Evolutionary conservation across 1,140 invertebrate species (phyloP).

Genomic region (Acromyrmex echinatior): DNA sequence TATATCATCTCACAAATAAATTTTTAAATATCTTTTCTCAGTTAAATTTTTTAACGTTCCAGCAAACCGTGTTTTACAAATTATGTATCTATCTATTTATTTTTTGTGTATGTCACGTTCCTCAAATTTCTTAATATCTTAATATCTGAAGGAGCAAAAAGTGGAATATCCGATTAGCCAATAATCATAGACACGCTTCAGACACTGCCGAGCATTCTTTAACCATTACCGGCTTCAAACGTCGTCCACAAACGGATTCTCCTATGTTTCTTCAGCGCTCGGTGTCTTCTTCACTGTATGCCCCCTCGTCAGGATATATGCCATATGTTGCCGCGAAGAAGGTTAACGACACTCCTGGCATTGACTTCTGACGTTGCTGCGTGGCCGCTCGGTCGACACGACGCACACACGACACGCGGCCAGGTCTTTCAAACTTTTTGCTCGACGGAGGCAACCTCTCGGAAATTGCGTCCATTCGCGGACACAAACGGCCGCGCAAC

Average conservation of each 20-base stretch:
- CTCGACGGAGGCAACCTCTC: conserved; percentile 7
- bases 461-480: conserved; percentile 54
- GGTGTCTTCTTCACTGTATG: conserved; percentile 17
- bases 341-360: conserved; percentile 63
- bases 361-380: conserved; percentile 56
- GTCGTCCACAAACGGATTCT: conserved; percentile 23
- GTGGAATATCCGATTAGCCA: conserved; percentile 1
- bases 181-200: conserved; percentile 13
- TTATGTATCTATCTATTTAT: not conserved
- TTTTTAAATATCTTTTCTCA: too few species aligned
- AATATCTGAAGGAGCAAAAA: not conserved
- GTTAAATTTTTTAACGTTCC: too few species aligned
- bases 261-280: not conserved
- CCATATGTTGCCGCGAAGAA: conserved; percentile 61
- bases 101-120: not conserved
- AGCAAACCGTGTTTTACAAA: too few species aligned
- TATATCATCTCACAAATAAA: too few species aligned
- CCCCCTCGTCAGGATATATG: conserved; percentile 44
- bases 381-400: not conserved
- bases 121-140: not conserved
- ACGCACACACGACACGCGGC: conserved; percentile 48
- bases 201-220: conserved; percentile 23
- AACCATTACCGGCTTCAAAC: not conserved
- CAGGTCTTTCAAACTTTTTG: conserved; percentile 53
- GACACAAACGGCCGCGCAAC: conserved; percentile 11